phyloP scores from a whole-genome alignment of 2,888 invertebrate species.

The Drosophila lacicola region DNA sequence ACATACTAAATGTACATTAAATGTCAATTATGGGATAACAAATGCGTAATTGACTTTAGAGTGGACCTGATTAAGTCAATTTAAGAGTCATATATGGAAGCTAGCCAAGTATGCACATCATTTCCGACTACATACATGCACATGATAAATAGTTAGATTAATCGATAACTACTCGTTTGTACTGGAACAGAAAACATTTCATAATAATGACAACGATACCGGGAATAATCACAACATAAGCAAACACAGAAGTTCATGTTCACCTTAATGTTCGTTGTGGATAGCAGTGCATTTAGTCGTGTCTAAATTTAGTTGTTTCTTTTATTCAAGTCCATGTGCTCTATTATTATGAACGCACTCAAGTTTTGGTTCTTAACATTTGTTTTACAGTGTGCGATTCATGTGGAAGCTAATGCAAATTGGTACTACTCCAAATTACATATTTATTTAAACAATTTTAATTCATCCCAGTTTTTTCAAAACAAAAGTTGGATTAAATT shows the following conservation, averaged over 20 bases:
- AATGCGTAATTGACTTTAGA: constrained; percentile 7
- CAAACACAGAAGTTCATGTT: background rate
- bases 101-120: background rate
- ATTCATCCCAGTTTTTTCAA: no score
- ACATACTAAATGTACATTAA: constrained; percentile 8
- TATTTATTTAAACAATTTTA: background rate
- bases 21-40: constrained; percentile 21
- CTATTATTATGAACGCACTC: constrained; percentile 5
- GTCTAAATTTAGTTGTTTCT: constrained; percentile 8
- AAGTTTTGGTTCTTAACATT: constrained; percentile 10
- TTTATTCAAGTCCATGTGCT: background rate
- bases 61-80: constrained; percentile 12
- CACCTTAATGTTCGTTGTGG: constrained; percentile 17
- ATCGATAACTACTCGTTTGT: no score
- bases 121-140: background rate
- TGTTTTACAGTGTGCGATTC: constrained; percentile 6
- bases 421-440: constrained; percentile 16
- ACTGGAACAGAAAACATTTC: no score
- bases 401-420: constrained; percentile 9
- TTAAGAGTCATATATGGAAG: background rate
- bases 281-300: background rate
- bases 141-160: no score
- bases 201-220: no score
- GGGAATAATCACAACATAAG: background rate
- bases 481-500: no score